Evolutionary conservation across 2,888 invertebrate genomes (phyloP), one percentile per base, ranked within the genome.

Genomic region (Acronicta leporina): DNA sequence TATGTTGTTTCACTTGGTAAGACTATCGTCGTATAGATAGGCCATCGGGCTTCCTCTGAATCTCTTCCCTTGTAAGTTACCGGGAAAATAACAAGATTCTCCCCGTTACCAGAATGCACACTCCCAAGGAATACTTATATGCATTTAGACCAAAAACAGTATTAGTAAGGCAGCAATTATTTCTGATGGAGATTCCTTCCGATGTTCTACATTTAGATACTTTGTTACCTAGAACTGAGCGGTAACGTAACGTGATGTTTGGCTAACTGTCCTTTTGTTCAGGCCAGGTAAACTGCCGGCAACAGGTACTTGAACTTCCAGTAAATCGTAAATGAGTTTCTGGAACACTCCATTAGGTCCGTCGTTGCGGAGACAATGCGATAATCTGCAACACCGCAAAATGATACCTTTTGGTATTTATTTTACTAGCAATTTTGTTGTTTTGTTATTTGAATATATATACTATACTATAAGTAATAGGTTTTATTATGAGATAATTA

Each of bases 201-300:
- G 47, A 45, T 43, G 45, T 43, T 47, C 49, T 42, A 38, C 51
- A 51, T 48, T 13, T n/a, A n/a, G 49, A 45, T 40, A 47, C 10
- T 20, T 47, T 6, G 48, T 46, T 25, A 30, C 40, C 7, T 38
- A 42, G n/a, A 27, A 46, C 55, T 48, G 49, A 41, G 8, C 35
- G 45, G 20, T 45, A 33, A 47, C 35, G 16, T 15, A 20, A 4
- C 27, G 35, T 47, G 48, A 41, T 63, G 61, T 63, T 63, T 59
- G 51, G 43, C 33, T 59, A 55, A 48, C 46, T 54, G 67, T 59
- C 56, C 52, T 48, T 48, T 63, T 61, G 73, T 69, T 33, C 35
- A 54, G n/a, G 27, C 5, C 64, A 62, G 65, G 67, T 73, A 68
- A 63, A 56, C 55, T 43, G 14, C 16, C 25, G 14, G n/a, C 27